phyloP scores from a whole-genome alignment of 1,140 invertebrate species.

The Drosophila cardini region DNA sequence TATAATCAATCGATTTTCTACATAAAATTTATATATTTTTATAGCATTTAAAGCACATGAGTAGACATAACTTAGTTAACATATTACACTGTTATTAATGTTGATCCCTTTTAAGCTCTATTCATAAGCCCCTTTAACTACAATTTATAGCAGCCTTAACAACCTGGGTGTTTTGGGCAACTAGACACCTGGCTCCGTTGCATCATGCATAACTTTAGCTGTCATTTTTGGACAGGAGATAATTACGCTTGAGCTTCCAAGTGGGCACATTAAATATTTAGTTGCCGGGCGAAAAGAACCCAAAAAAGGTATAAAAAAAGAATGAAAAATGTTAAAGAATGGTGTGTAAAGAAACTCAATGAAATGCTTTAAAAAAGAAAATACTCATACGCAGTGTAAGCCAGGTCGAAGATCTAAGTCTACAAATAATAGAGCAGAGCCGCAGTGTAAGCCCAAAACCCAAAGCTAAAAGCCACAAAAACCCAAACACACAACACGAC shows the following conservation, averaged over 20 bases:
- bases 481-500: conserved; percentile 17
- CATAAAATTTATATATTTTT: not conserved
- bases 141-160: conserved; percentile 23
- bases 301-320: conserved; percentile 4
- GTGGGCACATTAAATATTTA: conserved; percentile 50
- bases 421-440: conserved; percentile 57
- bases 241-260: conserved; percentile 47
- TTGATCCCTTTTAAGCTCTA: conserved; percentile 8
- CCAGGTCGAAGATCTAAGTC: conserved; percentile 40
- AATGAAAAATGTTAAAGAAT: conserved; percentile 11
- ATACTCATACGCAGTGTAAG: conserved; percentile 38
- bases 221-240: conserved; percentile 30
- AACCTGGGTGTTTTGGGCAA: conserved; percentile 7
- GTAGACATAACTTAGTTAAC: conserved; percentile 3
- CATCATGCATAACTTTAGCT: conserved; percentile 25
- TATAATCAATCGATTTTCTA: not conserved
- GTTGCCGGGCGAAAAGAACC: not conserved
- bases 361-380: conserved; percentile 69
- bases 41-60: not conserved
- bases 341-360: conserved; percentile 41
- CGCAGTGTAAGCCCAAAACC: conserved; percentile 26
- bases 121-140: conserved; percentile 24
- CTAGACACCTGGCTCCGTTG: conserved; percentile 6
- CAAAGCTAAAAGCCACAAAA: conserved; percentile 45
- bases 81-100: conserved; percentile 8